These are phyloP conservation scores for Atta cephalotes DNA, from an alignment of 1,140 invertebrate species.

Conservation along the genomic window DNA sequence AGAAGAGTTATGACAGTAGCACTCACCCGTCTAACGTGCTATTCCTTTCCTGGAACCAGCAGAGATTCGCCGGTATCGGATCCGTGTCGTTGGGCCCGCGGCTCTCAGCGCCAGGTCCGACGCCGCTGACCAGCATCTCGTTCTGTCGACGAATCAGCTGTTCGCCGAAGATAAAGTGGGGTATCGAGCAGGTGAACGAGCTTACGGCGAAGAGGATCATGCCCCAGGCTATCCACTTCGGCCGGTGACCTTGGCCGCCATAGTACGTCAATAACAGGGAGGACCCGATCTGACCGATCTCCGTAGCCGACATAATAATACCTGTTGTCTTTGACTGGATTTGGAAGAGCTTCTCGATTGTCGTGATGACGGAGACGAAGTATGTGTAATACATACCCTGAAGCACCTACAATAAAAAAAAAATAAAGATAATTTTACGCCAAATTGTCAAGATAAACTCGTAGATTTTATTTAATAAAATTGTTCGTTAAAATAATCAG, in stretches of 20 bases:
- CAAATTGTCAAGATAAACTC: background rate
- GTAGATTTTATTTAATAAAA: background rate
- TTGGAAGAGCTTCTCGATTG: slow-evolving; percentile 98
- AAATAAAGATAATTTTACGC: background rate
- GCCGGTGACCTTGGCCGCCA: slow-evolving; percentile 96
- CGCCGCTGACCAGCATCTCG: slow-evolving; percentile 86
- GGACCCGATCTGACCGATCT: slow-evolving; percentile 97
- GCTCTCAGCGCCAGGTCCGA: slow-evolving; percentile 70
- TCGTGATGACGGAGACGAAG: slow-evolving; percentile 98
- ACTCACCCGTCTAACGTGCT: slow-evolving; percentile 77
- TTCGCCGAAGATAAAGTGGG: slow-evolving; percentile 93
- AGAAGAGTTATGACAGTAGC: background rate
- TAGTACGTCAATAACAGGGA: slow-evolving; percentile 96
- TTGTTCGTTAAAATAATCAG: background rate
- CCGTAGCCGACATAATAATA: slow-evolving; percentile 96
- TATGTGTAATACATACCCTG: slow-evolving; percentile 98
- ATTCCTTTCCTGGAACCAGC: slow-evolving; percentile 80
- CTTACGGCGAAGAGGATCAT: slow-evolving; percentile 96
- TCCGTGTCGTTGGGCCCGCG: slow-evolving; percentile 78
- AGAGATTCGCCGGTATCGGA: slow-evolving; percentile 82
- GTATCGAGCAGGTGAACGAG: slow-evolving; percentile 94
- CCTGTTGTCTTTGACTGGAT: slow-evolving; percentile 98
- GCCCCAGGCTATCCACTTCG: slow-evolving; percentile 98
- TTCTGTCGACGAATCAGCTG: slow-evolving; percentile 89
- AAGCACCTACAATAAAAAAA: slow-evolving; percentile 86